Base-by-base conservation (phyloP, 1,140 invertebrate genomes). In the Argopecten irradians region DNA sequence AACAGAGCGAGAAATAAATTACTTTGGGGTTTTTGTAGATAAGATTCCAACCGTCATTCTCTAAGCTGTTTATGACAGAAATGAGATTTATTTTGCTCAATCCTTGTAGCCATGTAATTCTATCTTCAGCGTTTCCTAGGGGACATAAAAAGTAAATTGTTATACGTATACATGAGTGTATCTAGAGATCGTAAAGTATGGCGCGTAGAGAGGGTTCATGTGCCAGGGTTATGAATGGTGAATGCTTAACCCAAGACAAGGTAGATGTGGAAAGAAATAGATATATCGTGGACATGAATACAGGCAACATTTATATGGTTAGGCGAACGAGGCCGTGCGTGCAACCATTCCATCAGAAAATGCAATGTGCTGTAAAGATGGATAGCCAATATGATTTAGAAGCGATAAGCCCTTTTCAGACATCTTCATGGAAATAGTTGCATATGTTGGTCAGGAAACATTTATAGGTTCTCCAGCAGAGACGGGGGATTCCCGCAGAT, bases 61-160 rank as follows among this genome's bases (percentile, higher is more conserved):
- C 55, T 71, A 71, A 71, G 55, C 55, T 71, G 55, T 71, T 71
- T 71, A 71, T 71, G 55, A 71, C 55, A 71, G n/a, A 71, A 71
- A 71, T 71, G n/a, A 71, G 55, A 71, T 71, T 71, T 71, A 71
- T 71, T 71, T 71, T 71, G 5, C 55, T n/a, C 55, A 28, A 71
- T 71, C 55, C 55, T n/a, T 11, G 28, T 71, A 71, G 55, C 28
- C 55, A n/a, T 71, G 55, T 22, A 71, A 71, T 71, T 71, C 55
- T 71, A 71, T 71, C 55, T n/a, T 11, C 55, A 16, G 5, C 55
- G 55, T 71, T 71, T 71, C 55, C 55, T 5, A 71, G 55, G 55
- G 55, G 55, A 71, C 55, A 71, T 71, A 71, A 71, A 71, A 71
- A 71, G 55, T 71, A 71, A 71, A 71, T 71, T 28, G 55, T 28